Percentiles rank a stretch among this genome's conserved stretches.
phyloP scores from a whole-genome alignment of 2,797 vertebrate species.

The Coreius guichenoti region DNA sequence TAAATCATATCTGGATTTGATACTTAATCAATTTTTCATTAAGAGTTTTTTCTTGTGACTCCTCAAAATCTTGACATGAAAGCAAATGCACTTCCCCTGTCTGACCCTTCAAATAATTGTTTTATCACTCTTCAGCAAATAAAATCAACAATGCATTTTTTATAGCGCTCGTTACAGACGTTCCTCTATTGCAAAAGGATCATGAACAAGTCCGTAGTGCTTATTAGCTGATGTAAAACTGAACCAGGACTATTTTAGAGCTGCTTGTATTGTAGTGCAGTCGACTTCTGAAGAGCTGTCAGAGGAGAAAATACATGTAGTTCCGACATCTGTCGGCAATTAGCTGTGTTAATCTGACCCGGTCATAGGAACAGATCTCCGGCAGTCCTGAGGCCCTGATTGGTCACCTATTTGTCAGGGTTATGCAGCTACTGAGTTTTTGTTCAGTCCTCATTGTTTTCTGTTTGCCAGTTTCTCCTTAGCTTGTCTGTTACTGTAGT shows the following conservation, averaged over 20 bases:
- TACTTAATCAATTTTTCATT: slow-evolving; percentile 37
- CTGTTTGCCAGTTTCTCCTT: no score
- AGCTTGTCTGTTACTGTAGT: not conserved
- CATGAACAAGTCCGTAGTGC: not conserved
- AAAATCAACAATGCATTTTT: not conserved
- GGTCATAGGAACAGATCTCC: not conserved
- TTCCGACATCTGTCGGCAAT: not conserved
- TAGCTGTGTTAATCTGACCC: not conserved
- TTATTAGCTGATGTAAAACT: not conserved
- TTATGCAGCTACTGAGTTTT: no score
- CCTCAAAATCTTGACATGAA: slow-evolving; percentile 2
- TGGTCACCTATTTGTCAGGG: not conserved
- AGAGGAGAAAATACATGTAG: not conserved
- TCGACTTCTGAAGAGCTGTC: not conserved
- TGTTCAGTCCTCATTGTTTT: not conserved
- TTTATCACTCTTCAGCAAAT: not conserved
- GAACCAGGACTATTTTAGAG: not conserved
- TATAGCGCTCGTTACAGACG: not conserved
- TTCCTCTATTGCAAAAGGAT: not conserved
- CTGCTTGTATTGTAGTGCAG: not conserved
- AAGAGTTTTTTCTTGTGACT: slow-evolving; percentile 23
- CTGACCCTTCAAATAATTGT: not conserved
- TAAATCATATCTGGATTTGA: slow-evolving; percentile 35
- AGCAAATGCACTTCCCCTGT: slow-evolving; percentile 15
- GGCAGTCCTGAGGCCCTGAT: not conserved